These are phyloP conservation scores for Cynodonichthys magdalenae DNA, from an alignment of 2,797 vertebrate genomes.

Conservation along the genomic window DNA sequence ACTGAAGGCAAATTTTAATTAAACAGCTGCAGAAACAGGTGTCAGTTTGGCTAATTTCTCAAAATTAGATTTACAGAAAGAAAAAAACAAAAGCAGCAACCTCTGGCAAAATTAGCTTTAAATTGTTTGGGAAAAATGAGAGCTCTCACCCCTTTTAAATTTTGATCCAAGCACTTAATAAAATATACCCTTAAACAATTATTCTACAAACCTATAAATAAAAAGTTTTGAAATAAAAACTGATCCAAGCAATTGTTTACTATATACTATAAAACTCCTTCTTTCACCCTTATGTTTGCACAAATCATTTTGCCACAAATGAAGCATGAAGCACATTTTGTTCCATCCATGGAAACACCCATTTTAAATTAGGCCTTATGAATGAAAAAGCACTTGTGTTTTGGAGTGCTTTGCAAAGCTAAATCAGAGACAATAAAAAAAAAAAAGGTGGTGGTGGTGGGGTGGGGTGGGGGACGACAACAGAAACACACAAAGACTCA, in stretches of 20 bases:
- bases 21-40: not conserved
- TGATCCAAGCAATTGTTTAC: not conserved
- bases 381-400: constrained; percentile 15
- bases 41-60: not conserved
- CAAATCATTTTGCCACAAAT: constrained; percentile 24
- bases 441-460: no score
- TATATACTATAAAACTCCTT: constrained; percentile 9
- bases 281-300: constrained; percentile 6
- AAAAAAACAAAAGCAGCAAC: not conserved
- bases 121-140: not conserved
- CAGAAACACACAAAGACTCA: not conserved
- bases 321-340: constrained; percentile 23
- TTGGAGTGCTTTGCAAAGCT: constrained; percentile 21
- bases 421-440: constrained; percentile 1
- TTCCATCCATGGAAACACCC: constrained; percentile 29
- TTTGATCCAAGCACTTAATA: no score
- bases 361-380: constrained; percentile 9
- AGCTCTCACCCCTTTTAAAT: not conserved
- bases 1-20: constrained; percentile 13
- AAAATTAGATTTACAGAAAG: not conserved
- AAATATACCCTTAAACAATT: not conserved
- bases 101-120: not conserved
- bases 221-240: not conserved
- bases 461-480: no score
- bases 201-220: not conserved